Conservation (phyloP, 2,888 invertebrate genomes). For the Dynastes maya region DNA sequence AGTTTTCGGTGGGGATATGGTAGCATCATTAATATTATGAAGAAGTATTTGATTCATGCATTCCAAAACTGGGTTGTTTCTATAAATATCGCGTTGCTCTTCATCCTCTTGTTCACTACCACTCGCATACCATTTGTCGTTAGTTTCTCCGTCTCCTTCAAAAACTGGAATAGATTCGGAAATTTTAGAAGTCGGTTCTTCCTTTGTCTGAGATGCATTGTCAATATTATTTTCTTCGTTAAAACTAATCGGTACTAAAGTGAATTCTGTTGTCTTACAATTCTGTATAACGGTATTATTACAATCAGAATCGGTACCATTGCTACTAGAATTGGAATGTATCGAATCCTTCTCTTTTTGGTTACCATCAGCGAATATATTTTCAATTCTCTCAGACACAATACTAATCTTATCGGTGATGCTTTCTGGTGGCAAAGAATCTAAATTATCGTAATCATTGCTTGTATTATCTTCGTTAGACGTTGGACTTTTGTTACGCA, state of each 20-base stretch:
- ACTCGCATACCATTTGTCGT: slow-evolving; percentile 87
- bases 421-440: slow-evolving; percentile 70
- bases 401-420: slow-evolving; percentile 74
- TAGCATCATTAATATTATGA: slow-evolving; percentile 77
- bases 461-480: slow-evolving; percentile 75
- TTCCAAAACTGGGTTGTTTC: slow-evolving; percentile 88
- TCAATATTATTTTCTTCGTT: slow-evolving; percentile 44
- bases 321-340: slow-evolving; percentile 42
- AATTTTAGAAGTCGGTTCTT: slow-evolving; percentile 61
- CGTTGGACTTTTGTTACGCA: slow-evolving; percentile 68
- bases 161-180: slow-evolving; percentile 71
- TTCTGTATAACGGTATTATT: slow-evolving; percentile 54
- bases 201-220: slow-evolving; percentile 17
- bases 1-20: slow-evolving; percentile 69
- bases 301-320: slow-evolving; percentile 52
- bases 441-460: slow-evolving; percentile 69
- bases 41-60: slow-evolving; percentile 89
- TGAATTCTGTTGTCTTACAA: slow-evolving; percentile 16
- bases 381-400: slow-evolving; percentile 75
- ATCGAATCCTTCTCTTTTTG: slow-evolving; percentile 37
- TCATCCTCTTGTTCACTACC: slow-evolving; percentile 85
- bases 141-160: slow-evolving; percentile 71
- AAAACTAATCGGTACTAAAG: slow-evolving; percentile 31
- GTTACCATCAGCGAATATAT: slow-evolving; percentile 65
- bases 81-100: slow-evolving; percentile 79